Evolutionary conservation across 2,888 invertebrate species (phyloP), one percentile per base, ranked within the genome.

Genomic region (Protophormia terraenovae): DNA sequence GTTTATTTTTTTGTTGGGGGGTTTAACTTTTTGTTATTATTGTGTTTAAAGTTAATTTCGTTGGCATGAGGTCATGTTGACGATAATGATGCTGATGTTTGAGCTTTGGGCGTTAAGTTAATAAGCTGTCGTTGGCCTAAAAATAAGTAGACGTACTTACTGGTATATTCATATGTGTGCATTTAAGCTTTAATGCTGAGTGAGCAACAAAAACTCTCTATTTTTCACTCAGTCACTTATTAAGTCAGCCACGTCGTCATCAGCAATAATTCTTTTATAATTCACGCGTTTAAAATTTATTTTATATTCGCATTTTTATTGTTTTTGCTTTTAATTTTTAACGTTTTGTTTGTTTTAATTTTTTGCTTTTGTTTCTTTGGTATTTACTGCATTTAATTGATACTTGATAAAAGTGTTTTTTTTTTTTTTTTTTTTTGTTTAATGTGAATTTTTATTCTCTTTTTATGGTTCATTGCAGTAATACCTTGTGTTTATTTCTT

Each of bases 381-480:
- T 29, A 64, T 62, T 62, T 38, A 41, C 62, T 62, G 38, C 38
- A 32, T 45, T 45, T 47, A 14, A 67, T 47, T 67, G 29, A 10
- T 47, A 47, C 7, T 29, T n/a, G 19, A 2, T 16, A n/a, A 10
- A 14, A 41, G 41, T 66, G 16, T 64, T 7, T 41, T 38, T 3
- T 27, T 45, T 41, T 45, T 66, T 24, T 12, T 19, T 19, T 8
- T 7, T 35, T 62, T 19, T 62, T 62, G n/a, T n/a, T n/a, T n/a
- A 14, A n/a, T 64, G 24, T 24, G 10, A 2, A 41, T n/a, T 72
- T 32, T 60, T 19, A 22, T 47, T 60, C 14, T 10, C n/a, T 66
- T 55, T 76, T 55, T 29, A 55, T 66, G 41, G 16, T 64, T 64
- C 27, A 53, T 27, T 45, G 38, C 32, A 38, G 62, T 60, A 47